Evolutionary conservation across 2,888 invertebrate genomes (phyloP), one percentile per base, ranked within the genome.

Genomic region (Tachina fera): DNA sequence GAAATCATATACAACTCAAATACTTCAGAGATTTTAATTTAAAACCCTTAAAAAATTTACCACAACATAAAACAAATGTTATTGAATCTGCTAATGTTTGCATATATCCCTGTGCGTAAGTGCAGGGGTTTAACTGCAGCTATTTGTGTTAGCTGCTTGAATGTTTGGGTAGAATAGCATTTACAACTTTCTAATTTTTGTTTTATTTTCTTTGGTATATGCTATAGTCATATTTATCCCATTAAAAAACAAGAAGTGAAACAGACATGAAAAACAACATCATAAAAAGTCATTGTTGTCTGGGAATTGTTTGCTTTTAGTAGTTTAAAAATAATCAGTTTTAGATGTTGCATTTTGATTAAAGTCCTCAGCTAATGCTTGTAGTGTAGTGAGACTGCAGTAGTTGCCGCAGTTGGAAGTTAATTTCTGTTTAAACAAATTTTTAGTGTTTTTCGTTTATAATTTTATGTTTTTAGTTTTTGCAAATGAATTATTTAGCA

Each of bases 331-430:
- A 45, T 63, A 63, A 41, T 9, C 41, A 22, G 13, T 63, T 63
- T 43, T 45, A 19, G 19, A 22, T 45, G 65, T 65, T 65, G 47
- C 19, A 47, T 45, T 65, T 65, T 65, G 45, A 65, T 65, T 31
- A 65, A 65, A 47, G 14, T 45, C 65, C 47, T 47, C 14, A 65
- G 22, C 6, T 45, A 22, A 19, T 43, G 41, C n/a, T 63, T 22
- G 63, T 63, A 45, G 45, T 6, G 63, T 13, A 63, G 19, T 9
- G 60, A 41, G 41, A 60, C 63, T 63, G 45, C 22, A 63, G 63
- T 63, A 63, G 43, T 45, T 63, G 63, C 14, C 63, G 63, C 13
- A 45, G 63, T 45, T 63, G 63, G 63, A 13, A 63, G 45, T 63
- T 45, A 22, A 45, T 63, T 63, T 63, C 45, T 22, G 63, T 45